Evolutionary conservation across 2,797 vertebrate genomes (phyloP).

Genomic region (Salmo trutta): DNA sequence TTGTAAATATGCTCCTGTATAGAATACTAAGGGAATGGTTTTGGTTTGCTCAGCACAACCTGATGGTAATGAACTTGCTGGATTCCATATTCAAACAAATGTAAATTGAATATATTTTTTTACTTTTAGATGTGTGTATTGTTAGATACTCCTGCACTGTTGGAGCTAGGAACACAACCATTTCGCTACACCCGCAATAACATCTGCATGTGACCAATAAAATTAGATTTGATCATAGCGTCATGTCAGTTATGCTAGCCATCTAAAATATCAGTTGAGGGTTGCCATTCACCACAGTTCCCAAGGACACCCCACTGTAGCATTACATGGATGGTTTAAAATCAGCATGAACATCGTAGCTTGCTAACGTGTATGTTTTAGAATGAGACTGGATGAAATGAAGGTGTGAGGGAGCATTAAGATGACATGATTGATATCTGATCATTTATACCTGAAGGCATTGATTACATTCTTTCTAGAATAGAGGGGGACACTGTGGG

Average conservation of each 20-base stretch:
- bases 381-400: slow-evolving; percentile 32
- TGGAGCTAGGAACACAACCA: too few relatives aligned
- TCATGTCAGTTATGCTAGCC: not conserved
- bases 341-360: not conserved
- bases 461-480: slow-evolving; percentile 27
- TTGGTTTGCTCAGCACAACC: not conserved
- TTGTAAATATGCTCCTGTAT: not conserved
- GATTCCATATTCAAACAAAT: too few relatives aligned
- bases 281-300: not conserved
- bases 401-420: not conserved
- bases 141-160: too few relatives aligned
- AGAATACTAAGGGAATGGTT: too few relatives aligned
- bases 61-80: too few relatives aligned
- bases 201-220: too few relatives aligned
- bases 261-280: not conserved
- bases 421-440: slow-evolving; percentile 73
- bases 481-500: slow-evolving; percentile 32
- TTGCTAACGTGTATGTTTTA: not conserved
- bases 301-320: not conserved
- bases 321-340: not conserved
- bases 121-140: too few relatives aligned
- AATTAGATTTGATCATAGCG: not conserved
- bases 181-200: too few relatives aligned
- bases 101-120: too few relatives aligned
- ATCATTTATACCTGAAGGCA: slow-evolving; percentile 45